Conservation (phyloP, 2,797 vertebrate genomes). For the Malurus splendens region DNA sequence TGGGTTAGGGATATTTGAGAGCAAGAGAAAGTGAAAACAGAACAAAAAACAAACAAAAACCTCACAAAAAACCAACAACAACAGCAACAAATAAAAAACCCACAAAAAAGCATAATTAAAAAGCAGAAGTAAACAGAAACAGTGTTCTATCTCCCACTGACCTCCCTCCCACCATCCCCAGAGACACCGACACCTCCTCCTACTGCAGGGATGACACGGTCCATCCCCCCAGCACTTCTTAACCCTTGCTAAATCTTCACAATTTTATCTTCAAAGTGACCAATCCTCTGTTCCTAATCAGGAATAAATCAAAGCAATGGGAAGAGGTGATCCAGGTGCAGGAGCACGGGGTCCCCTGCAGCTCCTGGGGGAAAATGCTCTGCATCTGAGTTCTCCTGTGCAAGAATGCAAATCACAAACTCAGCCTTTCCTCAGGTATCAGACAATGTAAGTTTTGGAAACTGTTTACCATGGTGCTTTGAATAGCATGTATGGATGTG, state of each 20-base stretch:
- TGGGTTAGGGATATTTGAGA: not conserved
- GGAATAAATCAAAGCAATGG: not conserved
- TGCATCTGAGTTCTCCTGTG: not conserved
- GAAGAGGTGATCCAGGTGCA: not conserved
- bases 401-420: not conserved
- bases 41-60: fast-evolving
- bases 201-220: fast-evolving
- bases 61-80: too few relatives aligned
- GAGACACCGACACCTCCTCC: not conserved
- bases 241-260: not conserved
- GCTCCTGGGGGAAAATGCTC: not conserved
- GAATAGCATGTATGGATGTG: not conserved
- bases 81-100: too few relatives aligned
- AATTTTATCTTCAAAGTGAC: not conserved
- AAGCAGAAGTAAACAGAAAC: not conserved
- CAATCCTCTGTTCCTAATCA: not conserved
- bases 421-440: not conserved
- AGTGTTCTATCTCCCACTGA: not conserved
- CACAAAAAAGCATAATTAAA: not conserved
- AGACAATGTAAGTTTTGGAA: not conserved
- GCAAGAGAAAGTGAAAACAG: not conserved
- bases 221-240: not conserved
- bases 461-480: not conserved
- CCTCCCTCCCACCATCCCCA: fast-evolving
- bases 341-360: not conserved